Conservation (phyloP, 1,140 invertebrate genomes). For the Zophobas atratus region DNA sequence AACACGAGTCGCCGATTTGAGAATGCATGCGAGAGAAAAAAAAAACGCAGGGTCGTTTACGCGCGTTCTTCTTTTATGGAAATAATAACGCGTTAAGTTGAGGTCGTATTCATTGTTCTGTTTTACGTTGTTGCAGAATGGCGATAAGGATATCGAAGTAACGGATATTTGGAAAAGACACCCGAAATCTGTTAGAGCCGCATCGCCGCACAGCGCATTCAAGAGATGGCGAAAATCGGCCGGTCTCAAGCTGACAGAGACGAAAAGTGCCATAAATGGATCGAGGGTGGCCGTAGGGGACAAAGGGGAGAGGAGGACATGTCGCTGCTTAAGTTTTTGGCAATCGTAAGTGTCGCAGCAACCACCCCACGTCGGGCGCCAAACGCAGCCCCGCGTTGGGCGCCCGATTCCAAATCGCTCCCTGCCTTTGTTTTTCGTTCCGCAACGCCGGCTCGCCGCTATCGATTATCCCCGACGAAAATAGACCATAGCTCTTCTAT, state of each 20-base stretch:
- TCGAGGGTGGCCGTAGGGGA: conserved; percentile 45
- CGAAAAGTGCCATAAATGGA: conserved; percentile 56
- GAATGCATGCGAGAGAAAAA: background rate
- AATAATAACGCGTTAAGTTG: background rate
- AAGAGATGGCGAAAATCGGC: conserved; percentile 63
- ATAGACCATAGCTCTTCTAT: too few relatives aligned
- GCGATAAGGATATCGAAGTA: conserved; percentile 65
- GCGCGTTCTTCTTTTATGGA: background rate
- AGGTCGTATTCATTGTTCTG: background rate
- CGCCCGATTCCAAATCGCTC: too few relatives aligned
- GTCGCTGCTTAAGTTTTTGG: conserved; percentile 76
- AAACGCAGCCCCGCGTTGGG: too few relatives aligned
- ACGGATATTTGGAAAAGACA: conserved; percentile 64
- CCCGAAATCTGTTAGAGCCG: conserved; percentile 53
- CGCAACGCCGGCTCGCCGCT: too few relatives aligned
- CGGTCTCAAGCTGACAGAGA: conserved; percentile 55
- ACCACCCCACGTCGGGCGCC: too few relatives aligned
- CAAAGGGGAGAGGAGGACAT: conserved; percentile 68
- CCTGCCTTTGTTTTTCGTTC: too few relatives aligned
- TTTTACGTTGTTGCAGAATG: conserved; percentile 62
- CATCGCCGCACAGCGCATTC: conserved; percentile 63
- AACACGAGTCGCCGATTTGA: background rate
- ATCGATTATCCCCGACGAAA: too few relatives aligned
- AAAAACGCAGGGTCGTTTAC: conserved; percentile 25
- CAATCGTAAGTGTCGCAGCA: conserved; percentile 72